Base-by-base conservation (phyloP, 1,140 invertebrate species). In the Bombus fervidus region DNA sequence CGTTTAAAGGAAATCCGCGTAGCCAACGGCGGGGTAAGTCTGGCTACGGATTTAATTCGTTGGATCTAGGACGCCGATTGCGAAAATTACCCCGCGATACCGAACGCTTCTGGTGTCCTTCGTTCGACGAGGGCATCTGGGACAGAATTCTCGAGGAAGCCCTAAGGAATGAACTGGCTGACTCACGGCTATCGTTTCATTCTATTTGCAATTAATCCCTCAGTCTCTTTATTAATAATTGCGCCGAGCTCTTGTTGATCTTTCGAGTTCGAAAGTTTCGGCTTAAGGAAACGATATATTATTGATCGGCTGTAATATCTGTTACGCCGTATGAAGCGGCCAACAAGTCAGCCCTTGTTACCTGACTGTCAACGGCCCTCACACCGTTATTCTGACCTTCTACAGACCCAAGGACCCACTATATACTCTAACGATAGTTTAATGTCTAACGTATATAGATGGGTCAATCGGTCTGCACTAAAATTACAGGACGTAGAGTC, bases 171-270 rank as follows among this genome's bases (percentile, higher is more conserved):
- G 28, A 62, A 12, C 53, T 18, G 28, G 5, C 53, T 59, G 31
- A 4, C 13, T n/a, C 59, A 4, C 4, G 3, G 12, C 22, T 15
- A 41, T 3, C 37, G 12, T 39, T 62, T 37, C 8, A 39, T 41
- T 77, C 9, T 77, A 37, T 62, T 77, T 77, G 57, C 22, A 77
- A 41, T 77, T 77, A 77, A 62, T 31, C 31, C 47, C 25, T n/a
- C 13, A 28, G 28, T 4, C 28, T 25, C 75, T 39, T 39, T n/a
- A 57, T 62, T 77, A 77, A 77, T 62, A 77, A 59, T 59, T 34
- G 53, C 74, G 37, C 18, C 0, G 1, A 34, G 1, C 31, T 22
- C 31, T 18, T 68, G 66, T 22, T 68, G 37, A 68, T 68, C 34
- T 37, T 22, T 9, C 66, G 34, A 68, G 34, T 37, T 37, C 22